phyloP scores from a whole-genome alignment of 2,797 vertebrate species.

The Cossypha dichroa region DNA sequence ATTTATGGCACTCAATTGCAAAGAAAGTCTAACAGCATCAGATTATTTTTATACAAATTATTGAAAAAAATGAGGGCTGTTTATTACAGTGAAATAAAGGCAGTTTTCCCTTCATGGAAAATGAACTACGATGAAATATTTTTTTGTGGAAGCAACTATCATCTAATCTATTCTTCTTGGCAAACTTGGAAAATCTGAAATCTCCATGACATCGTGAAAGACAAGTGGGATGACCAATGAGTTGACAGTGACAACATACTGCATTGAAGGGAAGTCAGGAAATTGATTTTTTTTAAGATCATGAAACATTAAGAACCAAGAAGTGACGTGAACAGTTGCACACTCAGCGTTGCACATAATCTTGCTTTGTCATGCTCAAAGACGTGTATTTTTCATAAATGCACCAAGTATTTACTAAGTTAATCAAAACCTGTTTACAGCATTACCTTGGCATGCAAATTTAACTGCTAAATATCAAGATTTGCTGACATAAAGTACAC shows the following conservation, averaged over 20 bases:
- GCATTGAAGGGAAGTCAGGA: background rate
- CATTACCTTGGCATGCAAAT: background rate
- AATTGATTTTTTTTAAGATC: background rate
- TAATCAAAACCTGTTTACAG: background rate
- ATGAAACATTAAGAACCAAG: slow-evolving; percentile 10
- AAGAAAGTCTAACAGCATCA: background rate
- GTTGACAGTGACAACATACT: background rate
- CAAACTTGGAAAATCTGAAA: background rate
- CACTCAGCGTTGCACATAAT: background rate
- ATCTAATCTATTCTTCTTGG: background rate
- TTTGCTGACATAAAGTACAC: background rate
- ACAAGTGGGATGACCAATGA: background rate
- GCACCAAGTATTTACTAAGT: background rate
- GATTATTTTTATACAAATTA: background rate
- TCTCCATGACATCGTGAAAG: background rate
- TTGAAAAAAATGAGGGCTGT: background rate
- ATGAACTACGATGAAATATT: background rate
- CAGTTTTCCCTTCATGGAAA: background rate
- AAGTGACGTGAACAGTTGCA: background rate
- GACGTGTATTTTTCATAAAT: background rate
- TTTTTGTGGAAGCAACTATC: background rate
- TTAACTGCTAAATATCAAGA: background rate
- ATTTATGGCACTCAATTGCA: background rate
- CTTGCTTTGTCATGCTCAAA: slow-evolving; percentile 44
- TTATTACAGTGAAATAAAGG: background rate